These are phyloP conservation scores for Pseudopleuronectes americanus DNA, from an alignment of 2,797 vertebrate genomes.

Conservation along the genomic window DNA sequence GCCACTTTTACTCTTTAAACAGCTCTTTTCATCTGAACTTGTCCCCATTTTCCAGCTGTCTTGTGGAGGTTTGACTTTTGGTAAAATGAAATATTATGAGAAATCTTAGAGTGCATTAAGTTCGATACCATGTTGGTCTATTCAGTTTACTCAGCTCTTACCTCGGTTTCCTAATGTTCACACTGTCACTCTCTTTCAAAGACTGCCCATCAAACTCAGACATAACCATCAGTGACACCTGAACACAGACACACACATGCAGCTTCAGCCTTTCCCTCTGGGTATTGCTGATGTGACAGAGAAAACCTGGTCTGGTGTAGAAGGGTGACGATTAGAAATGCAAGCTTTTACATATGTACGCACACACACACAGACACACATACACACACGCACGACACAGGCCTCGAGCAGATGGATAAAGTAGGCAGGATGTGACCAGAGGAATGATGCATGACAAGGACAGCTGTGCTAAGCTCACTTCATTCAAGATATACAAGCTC, in stretches of 20 bases:
- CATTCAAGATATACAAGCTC: constrained; percentile 72
- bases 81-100: constrained; percentile 42
- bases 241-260: constrained; percentile 42
- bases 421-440: constrained; percentile 69
- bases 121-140: not conserved
- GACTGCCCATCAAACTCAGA: constrained; percentile 50
- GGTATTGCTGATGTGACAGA: constrained; percentile 59
- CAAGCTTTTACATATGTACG: constrained; percentile 54
- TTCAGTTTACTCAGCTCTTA: constrained; percentile 47
- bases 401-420: constrained; percentile 73
- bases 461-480: constrained; percentile 76
- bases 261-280: constrained; percentile 57
- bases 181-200: constrained; percentile 55
- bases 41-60: constrained; percentile 7
- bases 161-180: constrained; percentile 25
- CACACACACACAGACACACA: constrained; percentile 3
- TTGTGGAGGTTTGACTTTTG: constrained; percentile 24
- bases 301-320: constrained; percentile 60
- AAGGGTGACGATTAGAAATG: constrained; percentile 60
- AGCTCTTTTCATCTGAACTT: constrained; percentile 23
- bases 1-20: constrained; percentile 27
- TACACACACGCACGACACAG: constrained; percentile 11
- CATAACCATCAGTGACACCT: constrained; percentile 35
- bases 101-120: constrained; percentile 30
- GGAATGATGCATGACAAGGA: constrained; percentile 78